Base-by-base conservation (phyloP, 2,797 vertebrate genomes). In the Ibycter americanus region DNA sequence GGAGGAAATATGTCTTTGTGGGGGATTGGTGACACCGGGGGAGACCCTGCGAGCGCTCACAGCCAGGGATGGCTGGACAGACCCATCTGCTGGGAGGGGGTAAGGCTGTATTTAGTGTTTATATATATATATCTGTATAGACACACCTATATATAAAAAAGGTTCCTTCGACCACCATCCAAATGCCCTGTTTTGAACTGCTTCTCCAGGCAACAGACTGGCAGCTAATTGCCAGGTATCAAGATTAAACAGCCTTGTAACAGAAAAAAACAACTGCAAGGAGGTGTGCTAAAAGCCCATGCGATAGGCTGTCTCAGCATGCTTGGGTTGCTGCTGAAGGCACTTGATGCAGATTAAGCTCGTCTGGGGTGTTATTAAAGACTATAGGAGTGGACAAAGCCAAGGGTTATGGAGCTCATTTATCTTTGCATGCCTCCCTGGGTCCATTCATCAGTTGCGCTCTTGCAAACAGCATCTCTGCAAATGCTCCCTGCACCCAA, bases 221-320 rank as follows among this genome's bases (percentile, higher is more conserved):
- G 91, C 88, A 96, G 89, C 83, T 92, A 93, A 95, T 87, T 92
- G 61, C 81, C 66, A 46, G 47, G 42, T 46, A 83, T 81, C 68
- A 65, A 40, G 6, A 4, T 52, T 87, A 79, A 95, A 92, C 15
- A 91, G 55, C 16, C 84, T 87, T 63, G 44, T 34, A 80, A 88
- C 56, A 84, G 73, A 36, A 72, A 79, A 93, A 79, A 93, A 90
- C 55, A 17, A 23, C 83, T 67, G 46, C 4, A 0, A 10, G 1
- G 17, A 52, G 23, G 11, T 42, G 44, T 44, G 34, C 61, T 66
- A 32, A 21, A 42, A 56, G 44, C 42, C 23, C 46, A 4, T 10
- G 46, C 2, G 6, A 27, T 27, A 58, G 25, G 38, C 67, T 47
- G 36, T 49, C 86, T 97, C 61, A 71, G 89, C 77, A 71, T 19